Base-by-base conservation (phyloP, 2,888 invertebrate species). In the Tachina fera region DNA sequence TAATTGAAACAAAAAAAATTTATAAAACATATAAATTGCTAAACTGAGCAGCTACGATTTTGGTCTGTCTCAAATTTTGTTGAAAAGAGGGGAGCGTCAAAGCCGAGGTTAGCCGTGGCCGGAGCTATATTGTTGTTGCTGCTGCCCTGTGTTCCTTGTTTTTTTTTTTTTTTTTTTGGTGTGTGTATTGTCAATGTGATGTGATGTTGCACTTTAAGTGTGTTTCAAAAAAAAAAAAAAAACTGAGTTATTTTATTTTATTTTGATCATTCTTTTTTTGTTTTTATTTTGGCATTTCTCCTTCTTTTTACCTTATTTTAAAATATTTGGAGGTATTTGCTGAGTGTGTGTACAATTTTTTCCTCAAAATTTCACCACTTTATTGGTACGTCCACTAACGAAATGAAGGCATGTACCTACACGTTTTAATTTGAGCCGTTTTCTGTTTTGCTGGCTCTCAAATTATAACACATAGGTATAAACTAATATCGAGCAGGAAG, bases 211-310 rank as follows among this genome's bases (percentile, higher is more conserved):
- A 82, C 85, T 79, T 82, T 85, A 51, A 45, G 49, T 83, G 39
- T 75, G 74, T 77, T 68, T 31, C 43, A 39, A 80, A 31, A 65
- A 58, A 75, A 41, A 51, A 39, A 80, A 31, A 65, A 58, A 75
- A 41, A 60, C 51, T 13, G 53, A 61, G 58, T 87, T 80, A 45
- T 83, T 60, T 14, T 81, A 75, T 58, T 78, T 61, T 65, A 67
- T 76, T 71, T 81, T 60, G 77, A 70, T 68, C 68, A 51, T 68
- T 78, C 16, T 78, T 58, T 82, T 53, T 84, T 86, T 63, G 61
- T 61, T 72, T 71, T 75, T 68, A 58, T 86, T 88, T 88, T 87
- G 84, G 79, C 85, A 88, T 88, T 88, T 88, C 88, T 88, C 88
- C 87, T 88, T 81, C 85, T 75, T 81, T 70, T 53, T 88, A 78